phyloP scores from a whole-genome alignment of 2,888 invertebrate species.

The Torymus auratus region DNA sequence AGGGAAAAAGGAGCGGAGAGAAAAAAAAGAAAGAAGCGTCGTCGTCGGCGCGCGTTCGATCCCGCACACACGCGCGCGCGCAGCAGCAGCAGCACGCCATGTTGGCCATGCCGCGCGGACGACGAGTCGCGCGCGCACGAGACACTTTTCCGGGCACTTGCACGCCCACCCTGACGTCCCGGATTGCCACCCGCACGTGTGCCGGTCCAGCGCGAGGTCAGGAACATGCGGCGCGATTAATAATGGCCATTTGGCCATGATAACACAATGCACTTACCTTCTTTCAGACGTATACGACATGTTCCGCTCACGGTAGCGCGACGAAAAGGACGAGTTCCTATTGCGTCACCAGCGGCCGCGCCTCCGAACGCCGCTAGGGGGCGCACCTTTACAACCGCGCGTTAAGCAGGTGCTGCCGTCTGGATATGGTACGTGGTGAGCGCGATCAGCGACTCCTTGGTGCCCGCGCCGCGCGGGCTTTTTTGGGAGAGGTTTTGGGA shows the following conservation, averaged over 20 bases:
- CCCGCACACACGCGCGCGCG: slow-evolving; percentile 19
- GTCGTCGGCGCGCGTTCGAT: no score
- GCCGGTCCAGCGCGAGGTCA: no score
- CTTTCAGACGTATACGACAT: slow-evolving; percentile 89
- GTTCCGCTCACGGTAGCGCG: slow-evolving; percentile 87
- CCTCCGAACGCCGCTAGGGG: slow-evolving; percentile 65
- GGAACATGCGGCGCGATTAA: no score
- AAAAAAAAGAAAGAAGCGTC: no score
- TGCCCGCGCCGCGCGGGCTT: no score
- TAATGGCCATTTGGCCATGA: slow-evolving; percentile 53
- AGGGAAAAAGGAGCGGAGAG: no score
- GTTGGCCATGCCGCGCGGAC: slow-evolving; percentile 34
- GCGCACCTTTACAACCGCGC: slow-evolving; percentile 62
- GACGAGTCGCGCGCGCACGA: slow-evolving; percentile 11
- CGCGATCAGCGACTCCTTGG: not conserved
- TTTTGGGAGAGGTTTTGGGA: not conserved
- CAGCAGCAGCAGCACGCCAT: slow-evolving; percentile 37
- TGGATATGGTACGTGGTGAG: no score
- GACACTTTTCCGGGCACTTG: not conserved
- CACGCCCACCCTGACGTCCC: not conserved
- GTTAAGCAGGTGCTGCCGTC: slow-evolving; percentile 29
- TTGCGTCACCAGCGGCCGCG: slow-evolving; percentile 73
- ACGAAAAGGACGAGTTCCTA: slow-evolving; percentile 82
- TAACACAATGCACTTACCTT: slow-evolving; percentile 83
- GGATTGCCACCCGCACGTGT: slow-evolving; percentile 4